Evolutionary conservation across 2,888 invertebrate genomes (phyloP), one percentile per base, ranked within the genome.

Genomic region (Gryllus longicercus): DNA sequence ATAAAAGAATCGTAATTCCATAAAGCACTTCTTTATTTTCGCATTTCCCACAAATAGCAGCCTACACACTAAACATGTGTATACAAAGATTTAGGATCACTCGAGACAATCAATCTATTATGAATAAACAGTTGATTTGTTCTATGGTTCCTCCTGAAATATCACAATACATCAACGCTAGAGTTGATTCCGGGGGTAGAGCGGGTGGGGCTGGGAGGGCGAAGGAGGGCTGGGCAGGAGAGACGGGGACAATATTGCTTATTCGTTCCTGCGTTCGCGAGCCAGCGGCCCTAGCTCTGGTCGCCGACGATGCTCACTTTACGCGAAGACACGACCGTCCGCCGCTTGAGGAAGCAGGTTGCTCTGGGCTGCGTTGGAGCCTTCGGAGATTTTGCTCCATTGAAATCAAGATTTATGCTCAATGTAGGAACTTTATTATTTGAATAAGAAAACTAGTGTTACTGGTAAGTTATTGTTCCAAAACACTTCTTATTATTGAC

Each of bases 141-240:
- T n/a, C 63, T 63, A 63, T 18, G 63, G 63, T 63, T 63, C 63
- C 63, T 63, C 63, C 14, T n/a, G 63, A 63, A 63, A 63, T 63
- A 63, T 63, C 63, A 63, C 63, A 63, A 63, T 63, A 63, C 63
- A 63, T 63, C 63, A 63, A 63, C 63, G n/a, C 63, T 63, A 63
- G 63, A 63, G 63, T 63, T 63, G 63, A 63, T 16, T 63, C 16
- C 63, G n/a, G 14, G 38, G 38, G 38, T 38, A 8, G 5, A 38
- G 5, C 8, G 38, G 38, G 38, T 8, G 5, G 8, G 38, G 38
- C 8, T 38, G 38, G 38, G 38, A 8, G 38, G 1, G 38, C 1
- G 38, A 38, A 8, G 8, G 38, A 21, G 38, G 38, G 38, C 5
- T 38, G 38, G 38, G 16, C 8, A 63, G 63, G 63, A 16, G 14